Conservation (phyloP, 1,140 invertebrate species). For the Zaprionus vittiger region DNA sequence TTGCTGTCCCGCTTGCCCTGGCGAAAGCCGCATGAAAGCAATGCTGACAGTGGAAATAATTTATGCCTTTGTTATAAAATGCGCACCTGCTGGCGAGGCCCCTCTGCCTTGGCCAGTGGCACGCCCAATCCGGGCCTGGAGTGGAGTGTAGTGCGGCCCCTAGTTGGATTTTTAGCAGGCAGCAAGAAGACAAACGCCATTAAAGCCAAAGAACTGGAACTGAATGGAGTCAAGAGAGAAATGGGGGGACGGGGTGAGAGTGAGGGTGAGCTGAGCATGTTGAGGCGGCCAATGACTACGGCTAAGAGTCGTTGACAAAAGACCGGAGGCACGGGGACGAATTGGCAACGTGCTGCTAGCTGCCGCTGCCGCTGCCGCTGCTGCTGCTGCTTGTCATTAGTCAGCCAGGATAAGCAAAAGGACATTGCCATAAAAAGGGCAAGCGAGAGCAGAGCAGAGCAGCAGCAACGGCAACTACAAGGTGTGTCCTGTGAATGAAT, state of each 20-base stretch:
- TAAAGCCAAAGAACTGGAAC: slow-evolving; percentile 58
- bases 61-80: slow-evolving; percentile 79
- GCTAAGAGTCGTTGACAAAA: slow-evolving; percentile 68
- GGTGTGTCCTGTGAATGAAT: slow-evolving; percentile 81
- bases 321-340: slow-evolving; percentile 45
- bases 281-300: slow-evolving; percentile 48
- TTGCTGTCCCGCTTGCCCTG: slow-evolving; percentile 4
- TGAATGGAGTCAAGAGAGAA: slow-evolving; percentile 30
- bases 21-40: slow-evolving; percentile 57
- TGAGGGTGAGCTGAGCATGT: background rate
- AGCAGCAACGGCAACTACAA: slow-evolving; percentile 47
- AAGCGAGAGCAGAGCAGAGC: slow-evolving; percentile 44
- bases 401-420: slow-evolving; percentile 77
- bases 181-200: slow-evolving; percentile 55
- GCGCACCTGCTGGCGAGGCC: slow-evolving; percentile 56
- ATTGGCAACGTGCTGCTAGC: slow-evolving; percentile 51
- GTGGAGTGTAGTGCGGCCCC: slow-evolving; percentile 22
- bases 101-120: slow-evolving; percentile 41
- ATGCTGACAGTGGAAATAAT: slow-evolving; percentile 81
- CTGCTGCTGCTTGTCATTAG: slow-evolving; percentile 70
- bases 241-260: slow-evolving; percentile 5
- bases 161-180: slow-evolving; percentile 55
- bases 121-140: slow-evolving; percentile 25
- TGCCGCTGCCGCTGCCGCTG: slow-evolving; percentile 23
- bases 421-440: slow-evolving; percentile 77